Percentiles rank a stretch among this genome's conserved stretches.
Evolutionary conservation across 2,888 invertebrate genomes (phyloP).

Genomic region (Caprella mutica): DNA sequence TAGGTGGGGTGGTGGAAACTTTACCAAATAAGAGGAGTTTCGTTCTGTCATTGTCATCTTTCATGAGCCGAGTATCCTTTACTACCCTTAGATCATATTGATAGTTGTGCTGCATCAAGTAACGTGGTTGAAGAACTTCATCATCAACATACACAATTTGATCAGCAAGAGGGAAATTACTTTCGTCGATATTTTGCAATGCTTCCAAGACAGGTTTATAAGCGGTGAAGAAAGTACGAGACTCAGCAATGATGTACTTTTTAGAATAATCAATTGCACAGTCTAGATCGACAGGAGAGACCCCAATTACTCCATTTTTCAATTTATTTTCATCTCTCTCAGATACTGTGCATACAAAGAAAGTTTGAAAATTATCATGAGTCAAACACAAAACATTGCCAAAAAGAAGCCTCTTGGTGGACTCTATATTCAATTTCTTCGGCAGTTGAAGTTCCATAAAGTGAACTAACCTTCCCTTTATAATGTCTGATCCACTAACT

Average conservation of each 20-base stretch:
- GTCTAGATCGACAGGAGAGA: no score
- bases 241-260: conserved; percentile 50
- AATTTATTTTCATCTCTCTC: conserved; percentile 48
- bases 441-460: conserved; percentile 34
- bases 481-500: conserved; percentile 43
- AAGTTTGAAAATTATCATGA: conserved; percentile 53
- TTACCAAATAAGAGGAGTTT: no score
- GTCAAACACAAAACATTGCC: conserved; percentile 65
- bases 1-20: neutral
- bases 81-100: conserved; percentile 13
- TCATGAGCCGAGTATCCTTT: neutral
- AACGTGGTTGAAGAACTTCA: conserved; percentile 40
- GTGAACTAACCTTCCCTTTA: conserved; percentile 22
- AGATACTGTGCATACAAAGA: conserved; percentile 57
- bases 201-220: conserved; percentile 61
- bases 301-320: conserved; percentile 48
- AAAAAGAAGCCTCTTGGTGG: conserved; percentile 52
- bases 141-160: conserved; percentile 51
- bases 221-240: conserved; percentile 68
- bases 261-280: no score
- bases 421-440: conserved; percentile 43
- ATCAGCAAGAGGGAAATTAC: conserved; percentile 53
- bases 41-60: neutral
- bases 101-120: conserved; percentile 35
- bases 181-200: conserved; percentile 48